Evolutionary conservation across 2,113 vertebrate species (phyloP), one percentile per base, ranked within the genome.

Genomic region (Sylvia atricapilla): DNA sequence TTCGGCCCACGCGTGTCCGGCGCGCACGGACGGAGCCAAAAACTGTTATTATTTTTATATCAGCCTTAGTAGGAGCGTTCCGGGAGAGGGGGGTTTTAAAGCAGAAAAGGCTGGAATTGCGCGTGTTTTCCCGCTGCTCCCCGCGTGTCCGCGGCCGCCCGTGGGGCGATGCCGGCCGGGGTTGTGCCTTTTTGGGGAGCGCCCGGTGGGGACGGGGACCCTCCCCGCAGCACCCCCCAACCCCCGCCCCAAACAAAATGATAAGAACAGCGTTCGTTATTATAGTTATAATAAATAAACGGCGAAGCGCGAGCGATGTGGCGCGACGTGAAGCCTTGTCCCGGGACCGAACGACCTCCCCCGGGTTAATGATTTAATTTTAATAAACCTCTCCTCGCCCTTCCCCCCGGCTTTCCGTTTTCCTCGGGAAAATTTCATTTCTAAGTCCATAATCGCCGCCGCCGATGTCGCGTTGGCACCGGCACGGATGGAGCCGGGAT

Each of bases 1-100:
- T 6, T 10, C 3, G 13, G 37, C 25, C 85, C 85, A 62, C 77
- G 28, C 49, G 60, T 55, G 84, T 82, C 46, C 30, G 11, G 7
- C 25, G 66, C 7, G 10, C 23, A 7, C 19, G 37, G 67, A 31
- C 3, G 6, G 46, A 69, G 2, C 46, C 3, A 1, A 22, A 69
- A 66, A 60, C 27, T 50, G 16, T 53, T 11, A 53, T 31, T 11
- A 3, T 37, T n/a, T n/a, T n/a, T n/a, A n/a, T 3, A 2, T 15
- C 18, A 2, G 7, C 16, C 4, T 15, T 5, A 16, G 5, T 9
- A 39, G 5, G n/a, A 41, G 22, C 11, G n/a, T 62, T 27, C 12
- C 8, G 15, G 15, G 0, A 0, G 11, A 43, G 12, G 15, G 0
- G 0, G 11, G 46, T 37, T n/a, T 41, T 2, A 3, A 2, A 66